phyloP scores from a whole-genome alignment of 2,113 vertebrate genomes.

The Cercopithecus mona region DNA sequence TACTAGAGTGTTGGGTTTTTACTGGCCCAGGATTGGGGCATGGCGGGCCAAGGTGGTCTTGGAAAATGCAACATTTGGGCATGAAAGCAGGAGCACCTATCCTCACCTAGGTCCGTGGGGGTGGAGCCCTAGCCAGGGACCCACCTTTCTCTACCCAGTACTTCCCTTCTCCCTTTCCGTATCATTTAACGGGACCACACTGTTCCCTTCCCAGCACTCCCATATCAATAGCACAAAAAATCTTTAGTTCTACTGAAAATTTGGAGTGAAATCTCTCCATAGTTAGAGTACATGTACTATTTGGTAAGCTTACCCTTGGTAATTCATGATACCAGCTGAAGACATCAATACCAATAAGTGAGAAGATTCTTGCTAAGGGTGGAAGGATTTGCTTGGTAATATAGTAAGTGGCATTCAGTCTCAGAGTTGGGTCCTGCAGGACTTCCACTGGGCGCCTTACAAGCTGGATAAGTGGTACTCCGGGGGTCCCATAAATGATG shows the following conservation, averaged over 20 bases:
- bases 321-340: conserved; percentile 97
- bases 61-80: too few relatives aligned
- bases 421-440: conserved; percentile 91
- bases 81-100: too few relatives aligned
- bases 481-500: conserved; percentile 92
- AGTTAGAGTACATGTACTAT: rapidly evolving
- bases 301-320: conserved; percentile 89
- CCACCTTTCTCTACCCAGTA: too few relatives aligned
- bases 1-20: too few relatives aligned
- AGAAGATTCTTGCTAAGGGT: conserved; percentile 93
- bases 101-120: too few relatives aligned
- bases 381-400: conserved; percentile 98
- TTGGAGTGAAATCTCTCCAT: not conserved
- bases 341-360: conserved; percentile 96
- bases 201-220: too few relatives aligned
- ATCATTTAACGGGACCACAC: too few relatives aligned
- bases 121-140: too few relatives aligned
- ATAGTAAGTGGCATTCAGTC: conserved; percentile 95
- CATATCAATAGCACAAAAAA: not conserved
- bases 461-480: conserved; percentile 97
- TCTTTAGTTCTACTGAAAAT: not conserved
- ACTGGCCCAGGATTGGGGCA: too few relatives aligned
- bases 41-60: too few relatives aligned
- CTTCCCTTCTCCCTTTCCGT: too few relatives aligned
- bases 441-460: conserved; percentile 93